A percentile compares a stretch with the other conserved stretches of the same genome.
These are phyloP conservation scores for Hippoglossus hippoglossus DNA, from an alignment of 2,797 vertebrate genomes.

Conservation along the genomic window DNA sequence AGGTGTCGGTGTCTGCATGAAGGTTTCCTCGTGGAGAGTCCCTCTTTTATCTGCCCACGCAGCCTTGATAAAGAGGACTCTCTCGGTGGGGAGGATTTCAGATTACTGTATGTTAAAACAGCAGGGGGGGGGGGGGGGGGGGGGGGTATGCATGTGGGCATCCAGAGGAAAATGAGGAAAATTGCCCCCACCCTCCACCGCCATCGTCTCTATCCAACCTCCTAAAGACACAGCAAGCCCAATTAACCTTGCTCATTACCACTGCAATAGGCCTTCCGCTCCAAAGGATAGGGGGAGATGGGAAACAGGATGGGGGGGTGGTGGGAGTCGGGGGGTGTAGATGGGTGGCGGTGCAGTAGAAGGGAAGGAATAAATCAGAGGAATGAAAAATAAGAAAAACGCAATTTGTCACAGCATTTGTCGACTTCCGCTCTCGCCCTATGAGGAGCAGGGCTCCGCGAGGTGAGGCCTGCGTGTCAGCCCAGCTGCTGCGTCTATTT, in stretches of 20 bases:
- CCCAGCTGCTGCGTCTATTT: slow-evolving; percentile 75
- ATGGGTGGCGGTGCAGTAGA: slow-evolving; percentile 39
- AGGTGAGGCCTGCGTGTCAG: slow-evolving; percentile 54
- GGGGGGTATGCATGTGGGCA: slow-evolving; percentile 37
- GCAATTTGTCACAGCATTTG: slow-evolving; percentile 74
- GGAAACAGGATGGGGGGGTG: slow-evolving; percentile 53
- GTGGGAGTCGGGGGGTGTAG: slow-evolving; percentile 22
- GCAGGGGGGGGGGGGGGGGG: slow-evolving; percentile 27
- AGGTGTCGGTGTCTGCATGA: slow-evolving; percentile 23
- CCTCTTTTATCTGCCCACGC: slow-evolving; percentile 38
- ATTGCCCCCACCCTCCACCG: slow-evolving; percentile 15
- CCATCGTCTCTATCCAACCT: slow-evolving; percentile 35
- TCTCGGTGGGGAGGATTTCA: slow-evolving; percentile 29
- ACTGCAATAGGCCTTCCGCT: slow-evolving; percentile 46
- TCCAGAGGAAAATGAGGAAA: slow-evolving; percentile 41
- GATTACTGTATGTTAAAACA: slow-evolving; percentile 36
- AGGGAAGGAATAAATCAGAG: slow-evolving; percentile 64
- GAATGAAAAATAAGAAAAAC: slow-evolving; percentile 75
- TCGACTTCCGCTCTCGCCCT: slow-evolving; percentile 49
- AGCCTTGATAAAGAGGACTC: slow-evolving; percentile 29
- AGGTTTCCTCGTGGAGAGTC: slow-evolving; percentile 55
- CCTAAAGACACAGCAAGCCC: slow-evolving; percentile 64
- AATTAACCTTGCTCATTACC: slow-evolving; percentile 69
- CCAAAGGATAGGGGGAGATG: slow-evolving; percentile 35
- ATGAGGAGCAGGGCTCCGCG: slow-evolving; percentile 45